Conservation (phyloP, 2,797 vertebrate genomes). For the Sebastes iracundus region DNA sequence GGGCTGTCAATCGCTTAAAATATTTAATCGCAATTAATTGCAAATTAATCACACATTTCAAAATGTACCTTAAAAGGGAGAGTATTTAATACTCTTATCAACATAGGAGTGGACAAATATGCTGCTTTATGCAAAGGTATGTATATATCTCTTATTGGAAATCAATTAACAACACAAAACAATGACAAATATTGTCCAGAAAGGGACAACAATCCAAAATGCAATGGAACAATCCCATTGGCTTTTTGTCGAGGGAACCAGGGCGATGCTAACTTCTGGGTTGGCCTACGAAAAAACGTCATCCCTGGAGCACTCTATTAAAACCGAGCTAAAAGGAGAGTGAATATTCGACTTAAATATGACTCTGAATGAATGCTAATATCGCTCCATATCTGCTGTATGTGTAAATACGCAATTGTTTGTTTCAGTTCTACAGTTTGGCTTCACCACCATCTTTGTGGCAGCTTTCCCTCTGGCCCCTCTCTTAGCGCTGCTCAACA, state of each 20-base stretch:
- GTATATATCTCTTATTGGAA: too few relatives aligned
- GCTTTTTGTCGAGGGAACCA: not conserved
- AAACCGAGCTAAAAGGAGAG: not conserved
- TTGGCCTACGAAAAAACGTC: not conserved
- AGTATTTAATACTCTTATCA: too few relatives aligned
- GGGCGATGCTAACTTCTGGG: not conserved
- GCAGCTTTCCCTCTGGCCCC: conserved; percentile 96
- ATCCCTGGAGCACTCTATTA: not conserved
- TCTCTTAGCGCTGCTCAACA: conserved; percentile 94
- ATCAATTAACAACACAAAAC: too few relatives aligned
- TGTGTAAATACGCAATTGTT: not conserved
- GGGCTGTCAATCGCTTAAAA: too few relatives aligned
- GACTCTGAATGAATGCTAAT: not conserved
- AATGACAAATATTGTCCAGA: too few relatives aligned
- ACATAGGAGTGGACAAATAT: too few relatives aligned
- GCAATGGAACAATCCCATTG: not conserved
- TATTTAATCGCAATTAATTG: too few relatives aligned
- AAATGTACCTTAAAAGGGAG: too few relatives aligned
- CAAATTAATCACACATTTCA: too few relatives aligned
- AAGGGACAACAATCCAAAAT: too few relatives aligned
- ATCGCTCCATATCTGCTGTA: not conserved
- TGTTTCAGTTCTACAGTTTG: conserved; percentile 92
- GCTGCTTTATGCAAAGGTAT: too few relatives aligned
- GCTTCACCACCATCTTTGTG: conserved; percentile 98
- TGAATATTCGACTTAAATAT: not conserved